Base-by-base conservation (phyloP, 2,888 invertebrate genomes). In the Ophion ventricosus region DNA sequence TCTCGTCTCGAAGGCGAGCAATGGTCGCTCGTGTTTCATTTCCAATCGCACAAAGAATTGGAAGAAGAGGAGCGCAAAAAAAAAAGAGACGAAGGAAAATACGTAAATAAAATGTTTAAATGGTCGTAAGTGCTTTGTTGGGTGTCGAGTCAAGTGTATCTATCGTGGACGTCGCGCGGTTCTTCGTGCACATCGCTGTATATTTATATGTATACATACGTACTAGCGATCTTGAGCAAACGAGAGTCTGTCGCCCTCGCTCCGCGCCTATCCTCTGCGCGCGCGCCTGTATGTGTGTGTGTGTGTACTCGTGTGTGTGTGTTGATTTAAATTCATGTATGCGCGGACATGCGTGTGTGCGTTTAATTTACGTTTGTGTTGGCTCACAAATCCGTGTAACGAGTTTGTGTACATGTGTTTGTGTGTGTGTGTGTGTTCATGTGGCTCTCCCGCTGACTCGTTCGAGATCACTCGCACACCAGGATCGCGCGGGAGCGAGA, bases 141-240 rank as follows among this genome's bases (percentile, higher is more conserved):
- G 87, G 84, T 86, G 88, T 77, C 88, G 89, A 88, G 87, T 89
- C 89, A 89, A 89, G 90, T 90, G 87, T 87, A 81, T 85, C 57
- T 72, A 85, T 75, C 72, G 49, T 63, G 64, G 40, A 40, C 66
- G 40, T 73, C 25, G 67, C 66, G 25, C 76, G 67, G 72, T 66
- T 54, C 75, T 67, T 70, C 80, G 57, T 29, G 8, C 56, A 26
- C 56, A 20, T 57, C 26, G 40, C 17, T 78, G 14, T 40, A 70
- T 25, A 40, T 73, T 4, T 54, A 14, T 75, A 26, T 64, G 23
- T 56, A 64, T 26, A 17, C 56, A 66, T 23, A 59, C 26, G 57
- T 59, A 72, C 1, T 35, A 29, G 29, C 29, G 56, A 72, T 72
- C 43, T 40, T 43, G 43, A 49, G 66, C 23, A 43, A 43, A 43